phyloP scores from a whole-genome alignment of 2,113 vertebrate species.

The Donacobius atricapilla region DNA sequence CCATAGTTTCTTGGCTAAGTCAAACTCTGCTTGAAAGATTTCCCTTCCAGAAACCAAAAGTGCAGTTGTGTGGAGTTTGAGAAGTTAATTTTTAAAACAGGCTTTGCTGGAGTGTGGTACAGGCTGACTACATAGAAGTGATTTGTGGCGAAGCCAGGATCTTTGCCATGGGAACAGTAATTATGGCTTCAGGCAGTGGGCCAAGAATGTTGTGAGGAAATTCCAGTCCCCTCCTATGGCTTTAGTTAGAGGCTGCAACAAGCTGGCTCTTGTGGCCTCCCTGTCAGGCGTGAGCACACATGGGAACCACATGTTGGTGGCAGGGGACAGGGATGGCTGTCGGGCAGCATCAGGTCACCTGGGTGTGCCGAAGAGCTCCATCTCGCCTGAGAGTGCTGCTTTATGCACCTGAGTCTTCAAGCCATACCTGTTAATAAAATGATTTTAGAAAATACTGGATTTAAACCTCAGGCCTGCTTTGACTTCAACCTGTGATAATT shows the following conservation, averaged over 20 bases:
- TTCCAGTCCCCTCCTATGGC: constrained; percentile 41
- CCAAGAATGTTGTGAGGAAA: constrained; percentile 62
- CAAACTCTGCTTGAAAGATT: neutral
- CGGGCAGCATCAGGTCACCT: rapidly evolving
- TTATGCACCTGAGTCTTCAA: neutral
- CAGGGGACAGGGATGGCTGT: neutral
- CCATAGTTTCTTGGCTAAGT: neutral
- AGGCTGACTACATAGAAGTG: constrained; percentile 37
- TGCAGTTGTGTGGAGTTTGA: neutral
- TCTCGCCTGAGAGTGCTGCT: neutral
- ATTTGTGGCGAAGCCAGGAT: constrained; percentile 54
- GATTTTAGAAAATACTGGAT: neutral
- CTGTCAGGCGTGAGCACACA: neutral
- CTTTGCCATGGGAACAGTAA: constrained; percentile 67
- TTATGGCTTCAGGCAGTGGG: constrained; percentile 57
- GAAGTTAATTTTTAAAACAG: constrained; percentile 60
- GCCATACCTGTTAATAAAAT: neutral
- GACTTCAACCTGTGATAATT: neutral
- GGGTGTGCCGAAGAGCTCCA: neutral
- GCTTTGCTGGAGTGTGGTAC: constrained; percentile 15
- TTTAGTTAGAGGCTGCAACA: constrained; percentile 32
- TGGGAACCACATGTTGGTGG: neutral
- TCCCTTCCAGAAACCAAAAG: neutral
- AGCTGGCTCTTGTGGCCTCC: constrained; percentile 42
- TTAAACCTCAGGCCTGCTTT: neutral